These are phyloP conservation scores for Chaetophractus vellerosus DNA, from an alignment of 2,797 vertebrate species.

Conservation along the genomic window DNA sequence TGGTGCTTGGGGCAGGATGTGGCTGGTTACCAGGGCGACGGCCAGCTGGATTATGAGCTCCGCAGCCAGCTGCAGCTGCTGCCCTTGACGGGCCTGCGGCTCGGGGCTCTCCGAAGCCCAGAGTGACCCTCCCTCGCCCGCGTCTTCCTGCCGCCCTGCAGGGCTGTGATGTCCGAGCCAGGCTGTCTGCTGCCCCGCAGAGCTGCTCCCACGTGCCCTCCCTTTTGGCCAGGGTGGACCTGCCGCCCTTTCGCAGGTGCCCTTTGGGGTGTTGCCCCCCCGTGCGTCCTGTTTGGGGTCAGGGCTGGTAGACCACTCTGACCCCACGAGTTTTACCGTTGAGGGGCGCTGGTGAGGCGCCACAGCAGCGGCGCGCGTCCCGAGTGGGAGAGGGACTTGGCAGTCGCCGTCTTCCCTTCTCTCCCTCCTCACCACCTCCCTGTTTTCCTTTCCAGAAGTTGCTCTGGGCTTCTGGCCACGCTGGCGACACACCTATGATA, in stretches of 20 bases:
- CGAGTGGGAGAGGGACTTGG: rapidly evolving
- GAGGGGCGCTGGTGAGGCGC: rapidly evolving
- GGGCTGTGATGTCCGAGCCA: background rate
- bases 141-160: background rate
- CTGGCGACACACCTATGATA: slow-evolving; percentile 91
- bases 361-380: rapidly evolving
- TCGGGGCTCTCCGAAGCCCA: background rate
- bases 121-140: background rate
- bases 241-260: slow-evolving; percentile 21
- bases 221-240: background rate
- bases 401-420: rapidly evolving
- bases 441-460: slow-evolving; percentile 88
- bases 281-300: background rate
- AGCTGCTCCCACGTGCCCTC: background rate
- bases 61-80: background rate
- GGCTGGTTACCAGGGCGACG: slow-evolving; percentile 70
- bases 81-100: background rate
- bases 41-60: slow-evolving; percentile 75
- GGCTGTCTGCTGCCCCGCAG: background rate
- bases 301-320: background rate
- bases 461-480: slow-evolving; percentile 92
- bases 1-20: slow-evolving; percentile 22
- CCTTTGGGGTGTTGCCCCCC: background rate
- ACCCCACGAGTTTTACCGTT: no score
- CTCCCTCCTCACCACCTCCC: background rate